phyloP scores from a whole-genome alignment of 2,113 vertebrate species.

The Ploceus nigricollis region DNA sequence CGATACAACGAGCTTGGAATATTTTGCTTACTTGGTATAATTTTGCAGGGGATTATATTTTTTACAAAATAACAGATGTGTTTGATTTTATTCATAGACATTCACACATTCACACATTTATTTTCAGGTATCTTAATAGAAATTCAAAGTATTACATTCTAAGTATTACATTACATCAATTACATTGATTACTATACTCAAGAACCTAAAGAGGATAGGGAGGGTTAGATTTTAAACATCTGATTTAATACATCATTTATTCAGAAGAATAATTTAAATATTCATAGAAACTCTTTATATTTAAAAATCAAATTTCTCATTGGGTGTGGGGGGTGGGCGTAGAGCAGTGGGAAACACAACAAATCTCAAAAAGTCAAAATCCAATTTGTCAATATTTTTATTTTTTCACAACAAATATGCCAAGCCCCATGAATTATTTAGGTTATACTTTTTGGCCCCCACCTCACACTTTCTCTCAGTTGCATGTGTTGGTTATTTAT shows the following conservation, averaged over 20 bases:
- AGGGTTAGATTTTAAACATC: neutral
- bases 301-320: neutral
- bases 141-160: neutral
- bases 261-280: neutral
- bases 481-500: neutral
- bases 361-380: neutral
- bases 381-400: neutral
- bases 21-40: constrained; percentile 41
- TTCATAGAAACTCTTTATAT: neutral
- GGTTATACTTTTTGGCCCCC: neutral
- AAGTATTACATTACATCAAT: neutral
- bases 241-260: neutral
- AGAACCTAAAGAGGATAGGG: neutral
- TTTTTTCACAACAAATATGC: neutral
- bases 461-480: neutral
- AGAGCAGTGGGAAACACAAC: neutral
- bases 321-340: accelerated
- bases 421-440: neutral
- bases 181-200: neutral
- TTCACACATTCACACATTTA: neutral
- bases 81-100: neutral
- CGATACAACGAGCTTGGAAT: neutral
- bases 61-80: neutral
- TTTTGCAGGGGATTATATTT: neutral
- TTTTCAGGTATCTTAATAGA: constrained; percentile 30